phyloP scores from a whole-genome alignment of 2,888 invertebrate species.

The Caenorhabditis zanzibari region DNA sequence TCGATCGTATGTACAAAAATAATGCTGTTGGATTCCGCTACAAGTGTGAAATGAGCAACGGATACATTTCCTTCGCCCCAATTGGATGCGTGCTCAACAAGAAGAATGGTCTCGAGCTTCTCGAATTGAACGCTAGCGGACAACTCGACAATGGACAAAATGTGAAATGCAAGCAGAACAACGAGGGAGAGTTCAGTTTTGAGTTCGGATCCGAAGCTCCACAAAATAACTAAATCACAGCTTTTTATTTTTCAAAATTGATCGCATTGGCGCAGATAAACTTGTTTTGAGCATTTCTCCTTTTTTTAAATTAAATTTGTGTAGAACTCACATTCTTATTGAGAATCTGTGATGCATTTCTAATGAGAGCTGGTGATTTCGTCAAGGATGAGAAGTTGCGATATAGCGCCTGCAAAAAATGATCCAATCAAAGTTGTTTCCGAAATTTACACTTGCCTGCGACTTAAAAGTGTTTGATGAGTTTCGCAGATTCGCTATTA shows the following conservation, averaged over 20 bases:
- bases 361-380: constrained; percentile 35
- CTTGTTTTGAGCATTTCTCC: constrained; percentile 20
- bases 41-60: constrained; percentile 57
- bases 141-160: constrained; percentile 54
- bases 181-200: constrained; percentile 63
- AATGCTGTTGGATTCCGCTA: constrained; percentile 63
- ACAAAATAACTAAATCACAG: not conserved
- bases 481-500: constrained; percentile 47
- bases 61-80: constrained; percentile 63
- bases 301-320: not conserved
- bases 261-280: constrained; percentile 14
- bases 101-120: constrained; percentile 43
- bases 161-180: constrained; percentile 63
- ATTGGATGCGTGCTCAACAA: constrained; percentile 63
- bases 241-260: constrained; percentile 1
- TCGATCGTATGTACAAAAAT: constrained; percentile 57
- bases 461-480: constrained; percentile 24
- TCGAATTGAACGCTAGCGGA: constrained; percentile 47
- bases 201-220: constrained; percentile 53
- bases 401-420: constrained; percentile 40
- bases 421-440: not conserved
- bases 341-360: constrained; percentile 43
- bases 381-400: constrained; percentile 52
- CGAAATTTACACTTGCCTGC: constrained; percentile 6
- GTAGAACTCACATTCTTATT: constrained; percentile 54